Evolutionary conservation across 2,797 vertebrate genomes (phyloP).

Genomic region (Chloroceryle inda): DNA sequence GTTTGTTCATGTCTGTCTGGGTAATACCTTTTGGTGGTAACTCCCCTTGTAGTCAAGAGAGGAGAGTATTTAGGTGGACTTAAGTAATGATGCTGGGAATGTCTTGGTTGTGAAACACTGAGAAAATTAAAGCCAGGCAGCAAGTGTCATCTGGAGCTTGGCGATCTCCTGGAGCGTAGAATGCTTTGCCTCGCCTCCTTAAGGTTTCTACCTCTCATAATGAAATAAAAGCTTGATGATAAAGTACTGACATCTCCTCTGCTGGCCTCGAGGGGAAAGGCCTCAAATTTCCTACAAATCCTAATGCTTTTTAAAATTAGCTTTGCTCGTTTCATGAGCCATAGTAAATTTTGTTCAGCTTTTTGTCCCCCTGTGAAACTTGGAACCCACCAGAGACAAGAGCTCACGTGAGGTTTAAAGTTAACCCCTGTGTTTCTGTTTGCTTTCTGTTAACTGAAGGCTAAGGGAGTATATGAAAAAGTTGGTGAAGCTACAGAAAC

Average conservation of each 20-base stretch:
- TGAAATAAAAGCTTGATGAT: not conserved
- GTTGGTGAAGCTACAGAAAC: slow-evolving; percentile 98
- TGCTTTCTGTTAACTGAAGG: slow-evolving; percentile 78
- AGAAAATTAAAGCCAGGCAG: not conserved
- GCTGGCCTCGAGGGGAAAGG: not conserved
- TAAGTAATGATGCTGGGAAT: not conserved
- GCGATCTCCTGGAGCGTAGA: not conserved
- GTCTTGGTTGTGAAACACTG: not conserved
- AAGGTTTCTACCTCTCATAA: not conserved
- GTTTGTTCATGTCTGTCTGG: not conserved
- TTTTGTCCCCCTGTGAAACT: not conserved
- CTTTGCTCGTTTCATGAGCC: not conserved
- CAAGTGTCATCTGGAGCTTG: not conserved
- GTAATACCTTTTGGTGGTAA: not conserved
- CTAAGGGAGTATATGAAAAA: slow-evolving; percentile 95
- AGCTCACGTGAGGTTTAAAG: not conserved
- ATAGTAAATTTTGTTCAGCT: not conserved
- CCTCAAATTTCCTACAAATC: not conserved
- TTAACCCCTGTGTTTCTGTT: slow-evolving; percentile 23
- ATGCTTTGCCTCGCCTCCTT: not conserved
- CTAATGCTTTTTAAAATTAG: not conserved
- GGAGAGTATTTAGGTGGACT: not conserved
- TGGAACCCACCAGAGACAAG: too few species aligned
- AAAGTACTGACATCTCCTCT: not conserved
- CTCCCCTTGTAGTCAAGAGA: not conserved